Evolutionary conservation across 2,888 invertebrate genomes (phyloP).

Genomic region (Sphaeridia pumilis): DNA sequence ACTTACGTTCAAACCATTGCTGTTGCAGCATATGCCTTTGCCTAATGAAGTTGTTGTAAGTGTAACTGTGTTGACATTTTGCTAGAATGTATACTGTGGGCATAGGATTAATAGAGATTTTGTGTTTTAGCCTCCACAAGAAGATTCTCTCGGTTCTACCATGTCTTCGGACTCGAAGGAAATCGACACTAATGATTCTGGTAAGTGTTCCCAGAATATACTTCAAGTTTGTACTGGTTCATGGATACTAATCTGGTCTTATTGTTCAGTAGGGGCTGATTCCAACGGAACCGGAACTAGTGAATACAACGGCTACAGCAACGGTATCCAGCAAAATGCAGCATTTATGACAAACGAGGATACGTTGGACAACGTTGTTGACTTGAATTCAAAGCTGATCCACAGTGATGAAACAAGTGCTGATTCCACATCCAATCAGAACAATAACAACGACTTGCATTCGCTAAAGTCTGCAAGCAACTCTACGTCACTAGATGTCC

Average conservation of each 20-base stretch:
- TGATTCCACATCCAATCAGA: background rate
- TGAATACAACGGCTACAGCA: constrained; percentile 14
- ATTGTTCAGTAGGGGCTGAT: constrained; percentile 12
- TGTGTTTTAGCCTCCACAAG: constrained; percentile 31
- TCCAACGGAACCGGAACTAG: constrained; percentile 12
- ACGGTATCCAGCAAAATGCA: constrained; percentile 3
- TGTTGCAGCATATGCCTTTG: constrained; percentile 70
- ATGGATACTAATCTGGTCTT: too few species aligned
- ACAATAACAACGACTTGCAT: background rate
- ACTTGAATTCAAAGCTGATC: constrained; percentile 6
- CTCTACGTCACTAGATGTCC: background rate
- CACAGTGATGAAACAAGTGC: constrained; percentile 5
- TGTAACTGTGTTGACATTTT: too few species aligned
- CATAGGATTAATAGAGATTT: too few species aligned
- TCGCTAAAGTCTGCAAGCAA: constrained; percentile 1
- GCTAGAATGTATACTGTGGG: too few species aligned
- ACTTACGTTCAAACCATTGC: constrained; percentile 68
- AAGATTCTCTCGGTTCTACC: constrained; percentile 34
- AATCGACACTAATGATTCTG: constrained; percentile 30
- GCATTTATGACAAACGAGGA: constrained; percentile 15
- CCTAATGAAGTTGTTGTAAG: constrained; percentile 37
- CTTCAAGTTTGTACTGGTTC: too few species aligned
- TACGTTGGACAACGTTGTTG: constrained; percentile 14
- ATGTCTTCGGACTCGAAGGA: constrained; percentile 35
- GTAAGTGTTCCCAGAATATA: too few species aligned